Evolutionary conservation across 2,888 invertebrate species (phyloP).

Genomic region (Netelia melanura): DNA sequence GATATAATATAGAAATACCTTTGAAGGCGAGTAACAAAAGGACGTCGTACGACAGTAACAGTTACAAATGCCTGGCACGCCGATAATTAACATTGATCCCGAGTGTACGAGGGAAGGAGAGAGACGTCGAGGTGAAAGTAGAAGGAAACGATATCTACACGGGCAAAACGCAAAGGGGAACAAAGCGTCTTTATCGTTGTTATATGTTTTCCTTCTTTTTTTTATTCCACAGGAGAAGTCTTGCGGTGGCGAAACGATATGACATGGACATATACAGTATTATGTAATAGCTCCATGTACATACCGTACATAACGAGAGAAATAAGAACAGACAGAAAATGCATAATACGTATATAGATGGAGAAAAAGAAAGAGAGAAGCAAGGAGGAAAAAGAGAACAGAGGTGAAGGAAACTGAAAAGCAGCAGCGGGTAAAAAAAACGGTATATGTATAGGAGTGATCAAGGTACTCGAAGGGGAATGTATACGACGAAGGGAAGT

Average conservation of each 20-base stretch:
- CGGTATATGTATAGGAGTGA: conserved; percentile 42
- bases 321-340: conserved; percentile 4
- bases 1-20: neutral
- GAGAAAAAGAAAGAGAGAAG: conserved; percentile 22
- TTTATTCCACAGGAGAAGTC: neutral
- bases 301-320: neutral
- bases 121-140: neutral
- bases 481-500: conserved; percentile 47
- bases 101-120: conserved; percentile 3
- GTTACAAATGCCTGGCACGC: conserved; percentile 23
- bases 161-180: neutral
- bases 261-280: neutral
- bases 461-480: conserved; percentile 41
- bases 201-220: conserved; percentile 2
- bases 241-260: neutral
- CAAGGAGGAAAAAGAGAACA: conserved; percentile 18
- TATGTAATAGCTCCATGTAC: neutral
- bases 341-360: neutral
- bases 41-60: neutral
- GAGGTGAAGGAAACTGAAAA: conserved; percentile 3
- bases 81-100: conserved; percentile 30
- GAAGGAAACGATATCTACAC: neutral
- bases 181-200: conserved; percentile 11
- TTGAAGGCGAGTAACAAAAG: conserved; percentile 15
- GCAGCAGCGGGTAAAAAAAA: conserved; percentile 14